Evolutionary conservation across 2,113 vertebrate genomes (phyloP).

Genomic region (Brachirus orientalis): DNA sequence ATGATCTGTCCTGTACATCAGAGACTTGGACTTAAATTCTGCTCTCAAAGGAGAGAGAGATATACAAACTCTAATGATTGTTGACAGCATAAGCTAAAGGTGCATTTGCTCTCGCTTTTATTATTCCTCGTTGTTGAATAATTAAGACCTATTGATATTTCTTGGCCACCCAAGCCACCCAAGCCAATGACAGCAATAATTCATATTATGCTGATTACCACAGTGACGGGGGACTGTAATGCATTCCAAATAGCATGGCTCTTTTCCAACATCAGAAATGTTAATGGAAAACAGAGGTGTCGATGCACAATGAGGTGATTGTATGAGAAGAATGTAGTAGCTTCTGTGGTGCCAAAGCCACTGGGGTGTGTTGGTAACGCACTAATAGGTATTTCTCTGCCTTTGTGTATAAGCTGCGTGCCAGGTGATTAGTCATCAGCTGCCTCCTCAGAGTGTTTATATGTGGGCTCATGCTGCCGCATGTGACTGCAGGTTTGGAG

Average conservation of each 20-base stretch:
- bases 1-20: conserved; percentile 19
- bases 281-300: conserved; percentile 19
- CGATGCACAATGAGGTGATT: too few relatives aligned
- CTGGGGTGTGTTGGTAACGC: conserved; percentile 16
- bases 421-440: conserved; percentile 45
- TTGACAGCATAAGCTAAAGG: conserved; percentile 60
- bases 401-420: conserved; percentile 27
- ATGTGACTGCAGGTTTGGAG: neutral
- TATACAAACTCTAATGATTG: conserved; percentile 40
- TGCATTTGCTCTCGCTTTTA: conserved; percentile 55
- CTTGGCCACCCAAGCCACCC: conserved; percentile 58
- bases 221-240: conserved; percentile 32
- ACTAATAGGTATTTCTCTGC: conserved; percentile 32
- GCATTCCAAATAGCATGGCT: conserved; percentile 32
- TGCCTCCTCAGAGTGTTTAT: conserved; percentile 3
- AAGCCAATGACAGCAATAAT: conserved; percentile 69
- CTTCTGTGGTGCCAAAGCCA: conserved; percentile 5
- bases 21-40: neutral
- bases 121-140: conserved; percentile 67
- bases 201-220: conserved; percentile 72
- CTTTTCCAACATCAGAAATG: conserved; percentile 36
- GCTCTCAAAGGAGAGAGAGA: conserved; percentile 29
- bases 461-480: neutral
- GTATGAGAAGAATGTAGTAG: too few relatives aligned
- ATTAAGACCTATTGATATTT: conserved; percentile 71